phyloP scores from a whole-genome alignment of 1,140 invertebrate genomes.

The Papilio aristodemus region DNA sequence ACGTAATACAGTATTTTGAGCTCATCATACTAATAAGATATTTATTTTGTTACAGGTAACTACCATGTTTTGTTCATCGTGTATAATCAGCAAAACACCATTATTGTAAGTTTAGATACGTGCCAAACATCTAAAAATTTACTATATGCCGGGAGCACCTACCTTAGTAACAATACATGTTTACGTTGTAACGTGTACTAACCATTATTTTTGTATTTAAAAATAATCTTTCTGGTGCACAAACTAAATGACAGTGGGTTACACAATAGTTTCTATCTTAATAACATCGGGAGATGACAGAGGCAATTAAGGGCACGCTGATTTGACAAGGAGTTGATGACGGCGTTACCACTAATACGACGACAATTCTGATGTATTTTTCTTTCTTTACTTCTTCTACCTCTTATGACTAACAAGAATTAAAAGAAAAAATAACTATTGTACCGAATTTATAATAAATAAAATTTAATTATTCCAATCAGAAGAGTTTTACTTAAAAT shows the following conservation, averaged over 20 bases:
- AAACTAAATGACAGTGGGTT: background rate
- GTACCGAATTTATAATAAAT: too few relatives aligned
- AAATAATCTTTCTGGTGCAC: background rate
- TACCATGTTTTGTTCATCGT: background rate
- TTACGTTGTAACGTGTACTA: too few relatives aligned
- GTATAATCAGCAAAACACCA: background rate
- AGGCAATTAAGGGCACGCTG: slow-evolving; percentile 24
- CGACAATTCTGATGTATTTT: too few relatives aligned
- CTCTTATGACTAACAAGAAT: too few relatives aligned
- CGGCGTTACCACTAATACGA: background rate
- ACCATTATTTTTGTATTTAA: background rate
- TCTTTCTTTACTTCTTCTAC: too few relatives aligned
- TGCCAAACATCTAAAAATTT: too few relatives aligned
- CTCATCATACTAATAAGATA: background rate
- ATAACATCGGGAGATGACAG: slow-evolving; percentile 21
- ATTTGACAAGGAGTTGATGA: slow-evolving; percentile 24
- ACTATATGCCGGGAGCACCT: too few relatives aligned
- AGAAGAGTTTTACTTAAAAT: too few relatives aligned
- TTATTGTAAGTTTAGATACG: background rate
- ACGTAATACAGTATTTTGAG: background rate
- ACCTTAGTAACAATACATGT: too few relatives aligned
- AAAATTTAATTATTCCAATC: too few relatives aligned
- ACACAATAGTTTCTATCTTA: slow-evolving; percentile 21
- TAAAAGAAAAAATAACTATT: too few relatives aligned
- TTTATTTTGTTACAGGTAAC: background rate